Evolutionary conservation across 2,113 vertebrate genomes (phyloP).

Genomic region (Elgaria multicarinata): DNA sequence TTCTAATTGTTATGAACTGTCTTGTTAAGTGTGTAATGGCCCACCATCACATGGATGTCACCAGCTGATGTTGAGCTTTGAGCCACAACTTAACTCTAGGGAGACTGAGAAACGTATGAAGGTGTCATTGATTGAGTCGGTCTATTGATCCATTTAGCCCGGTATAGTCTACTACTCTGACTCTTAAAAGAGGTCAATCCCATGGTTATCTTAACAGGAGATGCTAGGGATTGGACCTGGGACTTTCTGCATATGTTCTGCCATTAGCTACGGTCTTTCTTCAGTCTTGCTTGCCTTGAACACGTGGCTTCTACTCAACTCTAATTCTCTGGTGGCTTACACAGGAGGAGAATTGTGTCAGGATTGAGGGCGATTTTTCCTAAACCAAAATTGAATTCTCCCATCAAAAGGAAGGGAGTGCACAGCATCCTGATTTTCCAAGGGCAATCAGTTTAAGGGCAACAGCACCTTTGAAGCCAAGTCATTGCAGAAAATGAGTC

Average conservation of each 20-base stretch:
- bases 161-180: too few relatives aligned
- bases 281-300: neutral
- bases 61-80: neutral
- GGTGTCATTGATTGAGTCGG: too few relatives aligned
- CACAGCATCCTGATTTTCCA: constrained; percentile 39
- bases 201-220: too few relatives aligned
- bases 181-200: too few relatives aligned
- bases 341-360: too few relatives aligned
- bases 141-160: neutral
- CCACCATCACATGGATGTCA: neutral
- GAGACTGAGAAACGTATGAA: neutral
- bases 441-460: constrained; percentile 42
- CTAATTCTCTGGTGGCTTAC: neutral
- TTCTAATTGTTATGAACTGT: neutral
- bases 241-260: too few relatives aligned
- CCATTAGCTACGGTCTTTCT: too few relatives aligned
- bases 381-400: too few relatives aligned
- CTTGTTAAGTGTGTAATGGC: too few relatives aligned
- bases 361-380: too few relatives aligned
- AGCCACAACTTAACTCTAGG: neutral
- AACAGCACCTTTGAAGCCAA: constrained; percentile 58
- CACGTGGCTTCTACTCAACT: neutral
- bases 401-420: neutral
- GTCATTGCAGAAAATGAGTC: rapidly evolving
- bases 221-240: too few relatives aligned